A percentile compares a stretch with the other conserved stretches of the same genome.
Evolutionary conservation across 1,140 invertebrate genomes (phyloP).

Genomic region (Tetragnatha versicolor): DNA sequence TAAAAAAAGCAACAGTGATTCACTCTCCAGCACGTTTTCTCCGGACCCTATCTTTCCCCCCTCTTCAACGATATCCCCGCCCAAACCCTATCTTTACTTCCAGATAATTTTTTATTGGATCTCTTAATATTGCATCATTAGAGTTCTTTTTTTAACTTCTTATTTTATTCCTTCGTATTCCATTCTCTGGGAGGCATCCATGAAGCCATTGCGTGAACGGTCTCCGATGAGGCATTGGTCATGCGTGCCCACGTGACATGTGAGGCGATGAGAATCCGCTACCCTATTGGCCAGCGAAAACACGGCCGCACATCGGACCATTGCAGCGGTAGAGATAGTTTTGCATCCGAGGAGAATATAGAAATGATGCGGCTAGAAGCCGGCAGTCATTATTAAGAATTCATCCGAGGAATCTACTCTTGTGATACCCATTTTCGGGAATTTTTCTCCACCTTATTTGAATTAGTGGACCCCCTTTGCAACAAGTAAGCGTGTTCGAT

Average conservation of each 20-base stretch:
- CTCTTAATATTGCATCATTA: no score
- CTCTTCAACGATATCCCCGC: no score
- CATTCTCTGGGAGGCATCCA: no score
- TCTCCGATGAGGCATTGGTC: conserved; percentile 23
- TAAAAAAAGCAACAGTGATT: no score
- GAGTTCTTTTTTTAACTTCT: no score
- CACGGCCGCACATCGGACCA: conserved; percentile 42
- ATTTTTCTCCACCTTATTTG: background rate
- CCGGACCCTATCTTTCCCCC: no score
- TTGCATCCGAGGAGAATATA: conserved; percentile 31
- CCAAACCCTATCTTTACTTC: no score
- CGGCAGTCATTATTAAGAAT: conserved; percentile 26
- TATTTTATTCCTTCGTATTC: no score
- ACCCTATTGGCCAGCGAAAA: conserved; percentile 3
- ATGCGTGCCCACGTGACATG: conserved; percentile 38
- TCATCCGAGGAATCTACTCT: background rate
- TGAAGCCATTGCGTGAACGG: conserved; percentile 39
- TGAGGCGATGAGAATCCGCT: conserved; percentile 33
- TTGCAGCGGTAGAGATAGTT: conserved; percentile 49
- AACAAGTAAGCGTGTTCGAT: background rate
- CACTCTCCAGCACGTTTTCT: no score
- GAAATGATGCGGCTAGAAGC: conserved; percentile 28
- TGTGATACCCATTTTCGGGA: background rate
- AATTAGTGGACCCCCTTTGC: background rate
- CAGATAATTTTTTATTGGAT: no score